Base-by-base conservation (phyloP, 1,140 invertebrate genomes). In the Calliphora vicina region DNA sequence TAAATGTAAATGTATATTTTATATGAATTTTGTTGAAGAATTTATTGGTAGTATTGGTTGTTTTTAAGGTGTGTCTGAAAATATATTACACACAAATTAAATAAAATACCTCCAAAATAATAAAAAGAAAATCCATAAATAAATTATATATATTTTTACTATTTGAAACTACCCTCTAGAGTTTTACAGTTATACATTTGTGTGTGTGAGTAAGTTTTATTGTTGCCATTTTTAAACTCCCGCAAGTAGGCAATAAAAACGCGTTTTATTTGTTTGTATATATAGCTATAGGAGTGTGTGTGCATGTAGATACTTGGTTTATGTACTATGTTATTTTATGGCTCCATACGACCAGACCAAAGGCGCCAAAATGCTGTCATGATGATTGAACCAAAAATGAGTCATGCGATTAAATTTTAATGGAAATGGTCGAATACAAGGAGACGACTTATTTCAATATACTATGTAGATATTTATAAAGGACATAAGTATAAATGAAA, bases 171-270 rank as follows among this genome's bases (percentile, higher is more conserved):
- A 67, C 57, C 57, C 57, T 67, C 57, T 67, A 23, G 57, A 17
- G 57, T 20, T 20, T 17, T 23, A 67, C 57, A 9, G 12, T 6
- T 17, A 10, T 45, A 45, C n/a, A n/a, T n/a, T n/a, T n/a, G n/a
- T n/a, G n/a, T n/a, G n/a, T n/a, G n/a, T n/a, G n/a, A n/a, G n/a
- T n/a, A n/a, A n/a, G n/a, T 29, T 29, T 13, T 45, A 45, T 45
- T 45, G 43, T 67, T 43, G 1, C 29, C 29, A 29, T 43, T 43
- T 25, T 78, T 43, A 35, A 43, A 43, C 35, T 25, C 74, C 74
- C 74, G 25, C 35, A 78, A 78, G 74, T 78, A 78, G 74, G 74
- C 74, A 78, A 43, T 78, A 78, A 78, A 43, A 42, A 76, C 20
- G 23, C 12, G 26, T 13, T 72, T 72, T 72, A 13, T 72, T 72